A percentile compares a stretch with the other conserved stretches of the same genome.
These are phyloP conservation scores for Drosophila arawakana DNA, from an alignment of 1,140 invertebrate species.

Conservation along the genomic window DNA sequence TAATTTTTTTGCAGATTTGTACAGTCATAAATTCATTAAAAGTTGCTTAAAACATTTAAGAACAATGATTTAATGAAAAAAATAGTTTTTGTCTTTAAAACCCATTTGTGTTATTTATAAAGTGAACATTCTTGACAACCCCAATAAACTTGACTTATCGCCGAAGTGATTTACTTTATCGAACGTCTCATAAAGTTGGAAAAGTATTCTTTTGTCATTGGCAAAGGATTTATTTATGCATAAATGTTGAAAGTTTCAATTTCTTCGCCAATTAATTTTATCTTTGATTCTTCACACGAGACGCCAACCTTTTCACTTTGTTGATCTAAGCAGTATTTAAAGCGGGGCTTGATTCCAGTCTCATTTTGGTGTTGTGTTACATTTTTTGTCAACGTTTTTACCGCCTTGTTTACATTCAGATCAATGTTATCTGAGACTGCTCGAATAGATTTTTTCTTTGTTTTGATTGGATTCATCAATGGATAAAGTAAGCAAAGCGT, in stretches of 20 bases:
- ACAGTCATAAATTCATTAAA: too few species aligned
- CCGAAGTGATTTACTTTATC: too few species aligned
- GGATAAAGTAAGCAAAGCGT: slow-evolving; percentile 12
- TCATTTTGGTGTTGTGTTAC: slow-evolving; percentile 51
- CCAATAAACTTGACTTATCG: too few species aligned
- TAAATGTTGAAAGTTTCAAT: not conserved
- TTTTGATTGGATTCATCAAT: slow-evolving; percentile 14
- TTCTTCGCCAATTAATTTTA: slow-evolving; percentile 1
- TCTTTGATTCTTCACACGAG: not conserved
- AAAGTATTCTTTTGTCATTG: not conserved
- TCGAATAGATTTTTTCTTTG: not conserved
- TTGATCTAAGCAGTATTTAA: slow-evolving; percentile 21
- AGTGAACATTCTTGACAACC: too few species aligned
- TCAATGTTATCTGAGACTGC: not conserved
- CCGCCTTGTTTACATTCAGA: slow-evolving; percentile 63
- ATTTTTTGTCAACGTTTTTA: slow-evolving; percentile 63
- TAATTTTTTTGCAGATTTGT: too few species aligned
- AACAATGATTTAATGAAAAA: too few species aligned
- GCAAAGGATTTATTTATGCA: not conserved
- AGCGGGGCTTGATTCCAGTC: not conserved
- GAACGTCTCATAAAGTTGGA: not conserved
- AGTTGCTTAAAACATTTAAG: too few species aligned
- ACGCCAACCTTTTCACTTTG: slow-evolving; percentile 25
- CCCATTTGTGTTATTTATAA: too few species aligned
- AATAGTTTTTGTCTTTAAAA: too few species aligned